A percentile compares a stretch with the other conserved stretches of the same genome.
phyloP scores from a whole-genome alignment of 2,888 invertebrate species.

The Leptopilina syphax region DNA sequence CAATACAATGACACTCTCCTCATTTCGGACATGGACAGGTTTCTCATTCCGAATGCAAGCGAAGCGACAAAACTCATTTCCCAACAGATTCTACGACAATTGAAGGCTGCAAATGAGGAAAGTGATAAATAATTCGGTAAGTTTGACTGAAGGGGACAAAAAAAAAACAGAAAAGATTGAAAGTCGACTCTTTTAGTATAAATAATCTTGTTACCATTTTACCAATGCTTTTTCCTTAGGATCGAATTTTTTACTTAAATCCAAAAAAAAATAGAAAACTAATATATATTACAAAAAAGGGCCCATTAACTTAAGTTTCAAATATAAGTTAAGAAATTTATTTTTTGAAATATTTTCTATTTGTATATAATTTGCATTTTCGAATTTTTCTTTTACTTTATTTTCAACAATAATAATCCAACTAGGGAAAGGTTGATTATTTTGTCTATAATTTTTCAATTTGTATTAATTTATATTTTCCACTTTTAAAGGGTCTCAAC shows the following conservation, averaged over 20 bases:
- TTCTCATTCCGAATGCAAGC: constrained; percentile 93
- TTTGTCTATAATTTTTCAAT: too few species aligned
- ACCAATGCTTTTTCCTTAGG: background rate
- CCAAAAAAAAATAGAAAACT: too few species aligned
- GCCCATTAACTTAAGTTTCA: constrained; percentile 34
- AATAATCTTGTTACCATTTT: background rate
- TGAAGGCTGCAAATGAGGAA: constrained; percentile 72
- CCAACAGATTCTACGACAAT: constrained; percentile 88
- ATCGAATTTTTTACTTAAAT: too few species aligned
- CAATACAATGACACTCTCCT: constrained; percentile 86
- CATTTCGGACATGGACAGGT: constrained; percentile 94
- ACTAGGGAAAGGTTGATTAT: too few species aligned
- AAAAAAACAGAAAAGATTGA: constrained; percentile 9
- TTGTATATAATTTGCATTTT: background rate
- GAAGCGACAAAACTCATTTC: constrained; percentile 94
- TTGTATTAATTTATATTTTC: background rate
- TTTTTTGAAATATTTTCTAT: constrained; percentile 11
- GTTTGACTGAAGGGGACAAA: background rate
- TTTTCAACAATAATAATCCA: background rate
- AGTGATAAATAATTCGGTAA: constrained; percentile 55
- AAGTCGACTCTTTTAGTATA: constrained; percentile 22
- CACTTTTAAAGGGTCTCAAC: too few species aligned
- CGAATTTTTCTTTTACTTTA: background rate
- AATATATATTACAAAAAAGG: background rate
- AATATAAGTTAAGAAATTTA: background rate